A percentile compares a stretch with the other conserved stretches of the same genome.
These are phyloP conservation scores for Papilio gigon DNA, from an alignment of 2,888 invertebrate genomes.

Conservation along the genomic window DNA sequence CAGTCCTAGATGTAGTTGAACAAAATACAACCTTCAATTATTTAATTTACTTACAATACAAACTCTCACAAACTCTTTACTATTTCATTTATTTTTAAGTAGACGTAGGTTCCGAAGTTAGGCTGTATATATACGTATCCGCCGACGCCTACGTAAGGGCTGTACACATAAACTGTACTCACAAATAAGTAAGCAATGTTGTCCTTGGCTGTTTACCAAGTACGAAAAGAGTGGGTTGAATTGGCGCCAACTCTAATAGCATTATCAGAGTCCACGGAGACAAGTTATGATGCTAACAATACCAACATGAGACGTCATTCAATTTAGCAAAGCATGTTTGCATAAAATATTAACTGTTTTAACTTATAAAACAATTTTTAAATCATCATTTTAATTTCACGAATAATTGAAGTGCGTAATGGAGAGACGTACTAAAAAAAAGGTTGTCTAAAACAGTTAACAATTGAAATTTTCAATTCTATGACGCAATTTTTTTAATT, in stretches of 20 bases:
- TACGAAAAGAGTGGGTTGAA: slow-evolving; percentile 21
- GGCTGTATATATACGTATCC: neutral
- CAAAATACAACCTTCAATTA: neutral
- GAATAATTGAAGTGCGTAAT: too few relatives aligned
- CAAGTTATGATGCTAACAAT: slow-evolving; percentile 5
- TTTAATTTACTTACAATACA: neutral
- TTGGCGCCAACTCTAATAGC: slow-evolving; percentile 15
- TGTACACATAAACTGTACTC: slow-evolving; percentile 1
- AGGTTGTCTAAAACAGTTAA: too few relatives aligned
- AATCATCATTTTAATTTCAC: too few relatives aligned
- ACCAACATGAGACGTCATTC: neutral
- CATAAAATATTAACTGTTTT: neutral
- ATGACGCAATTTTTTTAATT: too few relatives aligned
- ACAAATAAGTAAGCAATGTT: slow-evolving; percentile 19
- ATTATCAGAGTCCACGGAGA: slow-evolving; percentile 10
- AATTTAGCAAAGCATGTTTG: neutral
- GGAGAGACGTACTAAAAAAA: too few relatives aligned
- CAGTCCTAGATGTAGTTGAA: too few relatives aligned
- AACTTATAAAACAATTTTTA: neutral
- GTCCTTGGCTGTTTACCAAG: slow-evolving; percentile 21
- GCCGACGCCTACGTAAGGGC: slow-evolving; percentile 7
- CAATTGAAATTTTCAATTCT: too few relatives aligned
- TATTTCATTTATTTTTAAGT: neutral
- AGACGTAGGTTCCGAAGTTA: neutral
- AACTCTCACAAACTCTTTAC: too few relatives aligned